Conservation (phyloP, 1,140 invertebrate genomes). For the Solenopsis fugax region DNA sequence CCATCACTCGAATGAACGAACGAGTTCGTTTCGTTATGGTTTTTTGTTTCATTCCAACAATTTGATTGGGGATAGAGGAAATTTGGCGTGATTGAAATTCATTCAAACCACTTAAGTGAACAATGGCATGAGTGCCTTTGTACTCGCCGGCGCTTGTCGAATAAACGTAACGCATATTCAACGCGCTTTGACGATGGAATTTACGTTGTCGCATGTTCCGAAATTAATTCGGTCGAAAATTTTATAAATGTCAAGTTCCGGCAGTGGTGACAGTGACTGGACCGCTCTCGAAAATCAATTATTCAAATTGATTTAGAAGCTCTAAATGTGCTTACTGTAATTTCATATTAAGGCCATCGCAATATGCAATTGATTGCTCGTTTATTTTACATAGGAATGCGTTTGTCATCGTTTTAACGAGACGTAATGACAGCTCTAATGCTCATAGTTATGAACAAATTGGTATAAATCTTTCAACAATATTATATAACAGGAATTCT, state of each 20-base stretch:
- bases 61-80: conserved; percentile 52
- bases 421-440: neutral
- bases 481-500: neutral
- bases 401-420: neutral
- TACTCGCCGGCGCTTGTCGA: conserved; percentile 41
- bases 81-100: conserved; percentile 59
- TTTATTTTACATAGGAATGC: neutral
- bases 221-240: conserved; percentile 53
- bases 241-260: conserved; percentile 36
- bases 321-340: neutral
- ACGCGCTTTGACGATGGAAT: conserved; percentile 38
- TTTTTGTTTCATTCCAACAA: conserved; percentile 51
- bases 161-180: conserved; percentile 44
- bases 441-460: neutral
- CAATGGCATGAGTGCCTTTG: conserved; percentile 58
- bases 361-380: neutral
- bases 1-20: conserved; percentile 16
- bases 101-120: conserved; percentile 61
- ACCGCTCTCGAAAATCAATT: conserved; percentile 12
- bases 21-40: conserved; percentile 16
- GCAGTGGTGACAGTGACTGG: neutral
- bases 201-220: conserved; percentile 32
- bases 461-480: neutral
- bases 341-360: neutral
- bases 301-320: conserved; percentile 31